Evolutionary conservation across 2,888 invertebrate genomes (phyloP), one percentile per base, ranked within the genome.

Genomic region (Nomada ferruginata): DNA sequence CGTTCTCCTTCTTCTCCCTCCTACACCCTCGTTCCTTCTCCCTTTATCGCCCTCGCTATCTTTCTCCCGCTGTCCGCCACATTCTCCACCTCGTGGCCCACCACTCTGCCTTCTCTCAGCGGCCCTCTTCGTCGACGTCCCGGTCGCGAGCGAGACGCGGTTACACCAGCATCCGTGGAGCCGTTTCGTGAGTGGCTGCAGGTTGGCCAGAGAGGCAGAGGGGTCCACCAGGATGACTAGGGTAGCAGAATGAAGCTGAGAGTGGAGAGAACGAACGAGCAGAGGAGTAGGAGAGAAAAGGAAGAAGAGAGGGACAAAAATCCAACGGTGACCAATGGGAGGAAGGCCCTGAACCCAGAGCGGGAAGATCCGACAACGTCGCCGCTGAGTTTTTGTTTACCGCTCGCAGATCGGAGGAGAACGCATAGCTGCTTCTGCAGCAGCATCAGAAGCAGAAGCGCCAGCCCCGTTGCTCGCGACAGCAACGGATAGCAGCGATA

Each of bases 321-420:
- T 90, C 85, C 89, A 86, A 82, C 80, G 83, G 86, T 89, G 91
- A 91, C 91, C 91, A 91, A 91, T 91, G 84, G 88, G 87, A 89
- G 83, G 85, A 88, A 86, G 87, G 85, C 85, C 87, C 88, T 85
- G 89, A 84, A 86, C 88, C 83, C 88, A 83, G 88, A 90, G 91
- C 91, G 90, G 91, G 86, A 91, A 92, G 92, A 92, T 92, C 92
- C 91, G 92, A 92, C 92, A 92, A 92, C 92, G 92, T 92, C 91
- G 92, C 92, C 89, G 86, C 85, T 71, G 89, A 92, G 92, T 92
- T 92, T 92, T 92, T 92, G 92, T 92, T 92, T 92, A 92, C 91
- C 91, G 89, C 90, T 87, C 89, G 88, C 87, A 7, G 80, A 85
- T 87, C 85, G 64, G 86, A 88, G 88, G 85, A 90, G 90, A 88